Conservation (phyloP, 2,797 vertebrate species). For the Synaphobranchus kaupii region DNA sequence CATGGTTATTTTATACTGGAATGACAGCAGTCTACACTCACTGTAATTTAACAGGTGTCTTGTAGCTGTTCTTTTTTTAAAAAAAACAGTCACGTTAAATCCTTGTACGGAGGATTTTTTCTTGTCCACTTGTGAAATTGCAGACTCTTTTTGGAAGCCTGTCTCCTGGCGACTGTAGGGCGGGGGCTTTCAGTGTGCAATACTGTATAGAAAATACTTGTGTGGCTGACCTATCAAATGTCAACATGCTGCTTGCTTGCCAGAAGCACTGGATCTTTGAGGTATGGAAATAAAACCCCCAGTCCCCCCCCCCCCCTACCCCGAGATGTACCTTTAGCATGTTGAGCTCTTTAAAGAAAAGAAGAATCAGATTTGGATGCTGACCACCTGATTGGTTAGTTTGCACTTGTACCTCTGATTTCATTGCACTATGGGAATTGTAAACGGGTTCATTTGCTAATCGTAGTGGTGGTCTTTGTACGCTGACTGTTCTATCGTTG, state of each 20-base stretch:
- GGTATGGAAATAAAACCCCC: background rate
- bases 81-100: background rate
- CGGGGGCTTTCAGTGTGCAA: conserved; percentile 41
- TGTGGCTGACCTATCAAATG: conserved; percentile 45
- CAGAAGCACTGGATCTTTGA: conserved; percentile 8
- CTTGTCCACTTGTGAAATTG: conserved; percentile 38
- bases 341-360: conserved; percentile 35
- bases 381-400: conserved; percentile 14
- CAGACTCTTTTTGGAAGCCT: background rate
- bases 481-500: conserved; percentile 47
- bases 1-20: background rate
- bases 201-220: conserved; percentile 44
- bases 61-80: background rate
- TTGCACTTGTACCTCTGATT: conserved; percentile 21
- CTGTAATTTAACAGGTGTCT: background rate
- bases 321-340: conserved; percentile 39
- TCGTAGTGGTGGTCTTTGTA: conserved; percentile 29
- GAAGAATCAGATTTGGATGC: background rate
- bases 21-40: background rate
- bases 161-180: background rate
- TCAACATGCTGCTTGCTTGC: conserved; percentile 50
- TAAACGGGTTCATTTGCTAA: conserved; percentile 34
- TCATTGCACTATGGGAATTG: conserved; percentile 41
- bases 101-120: background rate
- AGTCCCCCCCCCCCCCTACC: background rate